Evolutionary conservation across 2,113 vertebrate species (phyloP), one percentile per base, ranked within the genome.

Genomic region (Epinephelus cyanopodus): DNA sequence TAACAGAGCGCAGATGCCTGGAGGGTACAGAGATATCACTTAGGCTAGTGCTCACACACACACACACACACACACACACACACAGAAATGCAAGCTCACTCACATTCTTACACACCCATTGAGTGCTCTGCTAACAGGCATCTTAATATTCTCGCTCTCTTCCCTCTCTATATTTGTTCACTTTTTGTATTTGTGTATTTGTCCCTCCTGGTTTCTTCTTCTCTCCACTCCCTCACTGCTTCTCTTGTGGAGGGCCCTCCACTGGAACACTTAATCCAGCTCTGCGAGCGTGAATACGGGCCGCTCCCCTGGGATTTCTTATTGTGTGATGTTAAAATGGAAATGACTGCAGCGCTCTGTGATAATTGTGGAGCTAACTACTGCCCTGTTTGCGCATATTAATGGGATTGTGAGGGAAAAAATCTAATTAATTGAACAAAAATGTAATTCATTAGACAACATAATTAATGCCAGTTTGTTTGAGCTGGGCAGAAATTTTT

Each of bases 11-110:
- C 90, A 90, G 90, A 93, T 93, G 93, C 92, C 92, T 86, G 87
- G 86, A 90, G 89, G 90, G 90, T 92, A 89, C 86, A 83, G 74
- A 92, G 86, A 89, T 90, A 93, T 93, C 92, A 92, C 89, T 94
- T 89, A 90, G 84, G 76, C 85, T 87, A 70, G 63, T 48, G 25
- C 45, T 9, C 64, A 9, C 63, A 19, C 42, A 37, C 75, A 48
- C 53, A 48, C 72, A 25, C 70, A 73, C 70, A 72, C 56, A 61
- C 56, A 47, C 15, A 67, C 11, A 29, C 57, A 60, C 23, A 60
- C 57, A 60, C 57, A 60, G 42, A 17, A 27, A 52, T 25, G 33
- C 48, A 27, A 48, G 23, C 48, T 14, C 17, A 21, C 11, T n/a
- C 66, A 33, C 33, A 71, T 45, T 42, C 68, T 42, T 12, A 18